Evolutionary conservation across 2,113 vertebrate genomes (phyloP).

Genomic region (Lonchura striata): DNA sequence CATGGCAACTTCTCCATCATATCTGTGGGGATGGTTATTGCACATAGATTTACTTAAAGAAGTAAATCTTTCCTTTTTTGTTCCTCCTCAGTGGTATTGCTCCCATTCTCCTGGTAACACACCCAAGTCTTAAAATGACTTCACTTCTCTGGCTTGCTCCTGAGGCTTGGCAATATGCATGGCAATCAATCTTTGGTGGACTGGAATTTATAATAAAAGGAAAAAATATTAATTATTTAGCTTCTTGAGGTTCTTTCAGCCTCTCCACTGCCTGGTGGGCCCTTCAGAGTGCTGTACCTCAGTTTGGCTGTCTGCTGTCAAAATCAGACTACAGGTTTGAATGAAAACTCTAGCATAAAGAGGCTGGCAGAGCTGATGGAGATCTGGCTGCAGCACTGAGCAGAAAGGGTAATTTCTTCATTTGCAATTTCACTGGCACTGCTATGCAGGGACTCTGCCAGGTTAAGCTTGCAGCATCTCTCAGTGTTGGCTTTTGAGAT

Average conservation of each 20-base stretch:
- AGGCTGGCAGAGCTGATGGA: background rate
- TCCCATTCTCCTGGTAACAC: background rate
- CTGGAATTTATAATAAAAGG: background rate
- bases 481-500: background rate
- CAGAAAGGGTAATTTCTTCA: background rate
- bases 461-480: background rate
- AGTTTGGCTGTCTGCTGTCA: background rate
- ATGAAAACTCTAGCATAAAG: background rate
- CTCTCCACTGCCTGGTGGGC: background rate
- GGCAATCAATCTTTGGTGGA: background rate
- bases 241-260: background rate
- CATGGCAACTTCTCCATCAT: background rate
- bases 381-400: background rate
- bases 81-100: background rate
- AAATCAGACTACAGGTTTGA: background rate
- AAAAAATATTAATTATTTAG: background rate
- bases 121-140: background rate
- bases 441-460: background rate
- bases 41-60: background rate
- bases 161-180: background rate
- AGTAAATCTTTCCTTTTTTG: background rate
- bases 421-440: background rate
- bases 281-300: background rate
- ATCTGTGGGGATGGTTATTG: background rate
- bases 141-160: background rate